Conservation (phyloP, 92 coral and sea anemone genomes). For the Siderastrea radians region DNA sequence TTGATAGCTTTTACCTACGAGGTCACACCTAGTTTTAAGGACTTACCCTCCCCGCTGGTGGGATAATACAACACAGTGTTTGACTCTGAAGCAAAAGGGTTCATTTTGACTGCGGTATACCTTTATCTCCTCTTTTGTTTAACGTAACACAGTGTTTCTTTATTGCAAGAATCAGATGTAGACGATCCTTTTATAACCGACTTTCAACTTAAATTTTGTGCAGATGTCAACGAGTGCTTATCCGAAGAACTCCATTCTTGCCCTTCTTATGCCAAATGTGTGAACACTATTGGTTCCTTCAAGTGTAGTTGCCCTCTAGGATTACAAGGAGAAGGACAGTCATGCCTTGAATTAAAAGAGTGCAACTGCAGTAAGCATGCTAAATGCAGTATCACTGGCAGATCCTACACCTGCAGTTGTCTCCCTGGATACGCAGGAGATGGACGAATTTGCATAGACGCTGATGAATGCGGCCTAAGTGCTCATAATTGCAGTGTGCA, state of each 20-base stretch:
- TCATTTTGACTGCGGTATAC: no score
- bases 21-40: no score
- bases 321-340: conserved; percentile 2
- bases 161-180: no score
- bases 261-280: neutral
- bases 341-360: neutral
- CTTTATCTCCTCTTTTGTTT: neutral
- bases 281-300: conserved; percentile 13
- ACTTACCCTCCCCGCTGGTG: no score
- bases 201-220: neutral
- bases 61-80: no score
- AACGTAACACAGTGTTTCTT: neutral
- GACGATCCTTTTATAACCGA: no score
- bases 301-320: conserved; percentile 12
- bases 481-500: conserved; percentile 14
- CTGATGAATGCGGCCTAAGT: neutral
- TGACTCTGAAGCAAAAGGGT: no score
- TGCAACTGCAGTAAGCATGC: neutral
- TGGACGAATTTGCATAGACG: neutral
- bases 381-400: no score
- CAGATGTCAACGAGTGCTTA: conserved; percentile 2
- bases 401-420: neutral
- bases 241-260: neutral
- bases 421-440: neutral
- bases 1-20: no score